Base-by-base conservation (phyloP, 1,140 invertebrate genomes). In the Propsilocerus akamusi region DNA sequence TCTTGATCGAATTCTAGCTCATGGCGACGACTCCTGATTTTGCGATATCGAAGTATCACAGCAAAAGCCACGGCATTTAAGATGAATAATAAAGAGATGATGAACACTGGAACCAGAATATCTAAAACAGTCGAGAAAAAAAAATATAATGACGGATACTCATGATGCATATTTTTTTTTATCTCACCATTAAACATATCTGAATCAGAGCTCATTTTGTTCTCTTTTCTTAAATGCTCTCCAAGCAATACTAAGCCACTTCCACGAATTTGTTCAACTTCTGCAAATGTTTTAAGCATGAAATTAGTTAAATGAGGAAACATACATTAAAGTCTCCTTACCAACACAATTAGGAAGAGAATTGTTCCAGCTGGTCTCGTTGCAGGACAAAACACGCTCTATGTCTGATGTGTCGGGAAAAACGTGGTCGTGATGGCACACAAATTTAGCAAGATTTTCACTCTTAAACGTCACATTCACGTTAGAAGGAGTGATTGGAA, bases 391-490 rank as follows among this genome's bases (percentile, higher is more conserved):
- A 8, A 68, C 58, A 14, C 69, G 67, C 48, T 61, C 66, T 57
- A 68, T 68, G 57, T 66, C 57, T 47, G 62, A 59, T 2, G 70
- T 72, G 54, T 78, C 76, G 4, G 68, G 67, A 60, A 78, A 79
- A 53, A 70, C 68, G 55, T 62, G 68, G 28, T 70, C 71, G 10
- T 72, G 67, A 54, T 74, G 70, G 60, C 77, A 80, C 62, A 70
- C 73, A 59, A 70, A 78, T 51, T 72, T 65, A 1, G 72, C 73
- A n/a, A 67, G 58, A n/a, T 68, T 68, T 32, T 67, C 68, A 48
- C 70, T 71, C 26, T 70, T 66, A 57, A 69, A 71, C 51, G 74
- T 70, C 4, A 77, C 56, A 53, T 77, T 75, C n/a, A 75, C 76
- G 56, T 72, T 66, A 56, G 66, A 66, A 55, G 76, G 75, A 56